Evolutionary conservation across 2,797 vertebrate genomes (phyloP), one percentile per base, ranked within the genome.

Genomic region (Eremophila alpestris): DNA sequence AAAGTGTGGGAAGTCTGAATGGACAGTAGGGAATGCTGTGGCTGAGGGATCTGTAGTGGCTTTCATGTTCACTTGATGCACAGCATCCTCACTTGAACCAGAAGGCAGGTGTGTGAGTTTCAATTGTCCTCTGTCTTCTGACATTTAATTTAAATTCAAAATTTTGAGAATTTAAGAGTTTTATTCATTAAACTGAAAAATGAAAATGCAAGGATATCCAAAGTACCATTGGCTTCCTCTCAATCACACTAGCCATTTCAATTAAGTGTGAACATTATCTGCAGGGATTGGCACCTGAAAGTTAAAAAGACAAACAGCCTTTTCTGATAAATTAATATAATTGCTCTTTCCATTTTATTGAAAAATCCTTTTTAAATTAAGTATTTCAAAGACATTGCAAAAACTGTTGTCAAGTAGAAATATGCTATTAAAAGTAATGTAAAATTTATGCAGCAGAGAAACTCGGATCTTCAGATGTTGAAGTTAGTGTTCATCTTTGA

Each of bases 291-390:
- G 24, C 49, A 93, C 36, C 52, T 86, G 26, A 55, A 96, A 95
- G 62, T 77, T 95, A 91, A 73, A 87, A 89, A 88, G 77, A 91
- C 52, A 95, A 96, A 78, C 24, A 89, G 23, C 23, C 52, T 76
- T 40, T 96, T 94, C 75, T 5, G 0, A 62, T 96, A 84, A 90
- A 95, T 71, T 90, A 32, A 27, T 93, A 29, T 40, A 62, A 56
- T 41, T 64, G 34, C 40, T 87, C 64, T 77, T 96, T 96, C 55
- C 41, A 65, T 90, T 96, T 91, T 22, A 89, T 79, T 93, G n/a
- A 67, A 82, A 92, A 95, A 83, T 86, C 1, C 59, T 82, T 95
- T 93, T 81, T 56, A 85, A 93, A 89, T 91, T 16, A 95, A 23
- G 11, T 81, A 48, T 91, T 96, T 51, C 10, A 77, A 85, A 89